Evolutionary conservation across 2,113 vertebrate genomes (phyloP).

Genomic region (Trematocara macrostoma): DNA sequence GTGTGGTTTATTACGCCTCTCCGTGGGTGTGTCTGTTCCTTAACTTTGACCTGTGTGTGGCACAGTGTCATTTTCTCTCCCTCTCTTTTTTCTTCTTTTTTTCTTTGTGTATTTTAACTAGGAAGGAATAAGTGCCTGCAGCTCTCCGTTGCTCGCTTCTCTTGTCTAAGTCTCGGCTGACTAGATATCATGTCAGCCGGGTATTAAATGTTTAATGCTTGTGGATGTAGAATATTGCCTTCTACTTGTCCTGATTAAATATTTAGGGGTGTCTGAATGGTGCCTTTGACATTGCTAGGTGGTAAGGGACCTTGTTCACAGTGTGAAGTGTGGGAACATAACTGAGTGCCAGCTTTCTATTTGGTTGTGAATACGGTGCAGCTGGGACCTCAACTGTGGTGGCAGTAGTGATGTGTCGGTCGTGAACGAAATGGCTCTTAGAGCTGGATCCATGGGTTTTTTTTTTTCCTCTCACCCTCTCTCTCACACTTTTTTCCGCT

Average conservation of each 20-base stretch:
- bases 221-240: constrained; percentile 69
- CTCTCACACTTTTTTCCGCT: not conserved
- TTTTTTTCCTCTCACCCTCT: not conserved
- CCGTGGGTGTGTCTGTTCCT: not conserved
- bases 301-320: constrained; percentile 42
- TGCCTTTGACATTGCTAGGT: constrained; percentile 58
- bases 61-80: not conserved
- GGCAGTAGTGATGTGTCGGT: not conserved
- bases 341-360: constrained; percentile 56
- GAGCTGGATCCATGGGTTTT: accelerated
- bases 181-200: constrained; percentile 53
- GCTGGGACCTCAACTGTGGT: constrained; percentile 29
- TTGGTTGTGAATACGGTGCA: constrained; percentile 23
- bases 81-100: not conserved
- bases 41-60: constrained; percentile 13
- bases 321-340: constrained; percentile 40
- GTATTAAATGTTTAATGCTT: constrained; percentile 73
- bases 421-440: not conserved
- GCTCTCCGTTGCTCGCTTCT: not conserved
- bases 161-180: constrained; percentile 45
- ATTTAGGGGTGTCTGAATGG: constrained; percentile 66
- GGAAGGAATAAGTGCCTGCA: constrained; percentile 17
- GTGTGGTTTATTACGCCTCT: not conserved
- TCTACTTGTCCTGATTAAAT: constrained; percentile 74
- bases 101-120: constrained; percentile 27